Evolutionary conservation across 2,888 invertebrate species (phyloP), one percentile per base, ranked within the genome.

Genomic region (Dicyrtomina minuta): DNA sequence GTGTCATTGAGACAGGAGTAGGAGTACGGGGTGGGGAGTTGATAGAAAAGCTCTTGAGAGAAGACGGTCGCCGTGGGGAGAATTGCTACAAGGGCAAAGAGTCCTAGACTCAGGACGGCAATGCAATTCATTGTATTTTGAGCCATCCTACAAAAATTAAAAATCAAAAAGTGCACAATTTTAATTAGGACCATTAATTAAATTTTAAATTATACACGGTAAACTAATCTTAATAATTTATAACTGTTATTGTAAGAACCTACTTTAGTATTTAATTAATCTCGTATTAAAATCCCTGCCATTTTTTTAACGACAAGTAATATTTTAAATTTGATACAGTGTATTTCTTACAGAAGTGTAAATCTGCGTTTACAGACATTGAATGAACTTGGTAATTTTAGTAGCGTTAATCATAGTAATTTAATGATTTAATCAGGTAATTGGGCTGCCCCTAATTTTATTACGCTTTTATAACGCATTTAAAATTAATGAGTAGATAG

Each of bases 1-100:
- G 77, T 76, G 51, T 77, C 77, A 51, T 77, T 77, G 6, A 77
- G 64, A 69, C 77, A 77, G 15, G 77, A 74, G 51, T 77, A 77
- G 10, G 76, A 76, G 58, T 77, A 77, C 17, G 77, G 77, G 1
- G 77, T 77, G 15, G 77, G 77, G 51, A 77, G 74, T 70, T 77
- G 77, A 71, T 77, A 77, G 67, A 70, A 77, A 10, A 76, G 68
- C 73, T 77, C 77, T 66, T 76, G 73, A 53, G 73, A 70, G 22
- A 58, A 64, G 33, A 58, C 62, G 1, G 72, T n/a, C 22, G 70
- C 62, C 0, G 41, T 5, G 26, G 68, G 62, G 56, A 71, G 17
- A 12, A 65, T 66, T 44, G 66, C 66, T 13, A 55, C 27, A 24
- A 43, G 12, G n/a, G 33, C 3, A 3, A 44, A 41, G 15, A 61